Percentiles rank a stretch among this genome's conserved stretches.
phyloP scores from a whole-genome alignment of 2,113 vertebrate genomes.

The Arvicanthis niloticus region DNA sequence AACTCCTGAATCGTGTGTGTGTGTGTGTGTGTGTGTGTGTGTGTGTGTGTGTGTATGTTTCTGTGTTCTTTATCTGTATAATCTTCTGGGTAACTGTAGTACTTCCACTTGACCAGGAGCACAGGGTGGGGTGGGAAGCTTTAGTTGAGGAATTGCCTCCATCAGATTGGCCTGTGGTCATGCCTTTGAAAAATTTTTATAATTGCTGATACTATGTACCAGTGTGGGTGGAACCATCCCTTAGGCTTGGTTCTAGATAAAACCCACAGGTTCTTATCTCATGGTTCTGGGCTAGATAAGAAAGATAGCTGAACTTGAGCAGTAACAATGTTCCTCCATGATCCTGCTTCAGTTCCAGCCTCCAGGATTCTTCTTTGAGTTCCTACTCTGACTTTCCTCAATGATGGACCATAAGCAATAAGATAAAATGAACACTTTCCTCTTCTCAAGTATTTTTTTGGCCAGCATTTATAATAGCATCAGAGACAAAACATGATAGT shows the following conservation, averaged over 20 bases:
- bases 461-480: not conserved
- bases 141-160: not conserved
- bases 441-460: not conserved
- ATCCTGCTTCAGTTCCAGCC: not conserved
- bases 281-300: not conserved
- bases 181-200: not conserved
- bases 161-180: not conserved
- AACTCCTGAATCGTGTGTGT: not conserved
- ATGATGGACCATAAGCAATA: not conserved
- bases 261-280: too few relatives aligned
- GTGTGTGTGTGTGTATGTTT: not conserved
- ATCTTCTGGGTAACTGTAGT: conserved; percentile 17
- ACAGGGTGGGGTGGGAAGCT: not conserved
- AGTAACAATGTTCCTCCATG: not conserved
- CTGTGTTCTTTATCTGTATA: conserved; percentile 22
- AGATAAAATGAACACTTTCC: not conserved
- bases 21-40: not conserved
- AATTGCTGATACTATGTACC: not conserved
- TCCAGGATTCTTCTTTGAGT: not conserved
- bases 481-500: not conserved
- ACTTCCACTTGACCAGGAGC: not conserved
- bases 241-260: not conserved
- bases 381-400: not conserved
- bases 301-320: not conserved
- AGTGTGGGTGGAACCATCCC: not conserved